A percentile compares a stretch with the other conserved stretches of the same genome.
phyloP scores from a whole-genome alignment of 2,797 vertebrate genomes.

The Halcyon badia region DNA sequence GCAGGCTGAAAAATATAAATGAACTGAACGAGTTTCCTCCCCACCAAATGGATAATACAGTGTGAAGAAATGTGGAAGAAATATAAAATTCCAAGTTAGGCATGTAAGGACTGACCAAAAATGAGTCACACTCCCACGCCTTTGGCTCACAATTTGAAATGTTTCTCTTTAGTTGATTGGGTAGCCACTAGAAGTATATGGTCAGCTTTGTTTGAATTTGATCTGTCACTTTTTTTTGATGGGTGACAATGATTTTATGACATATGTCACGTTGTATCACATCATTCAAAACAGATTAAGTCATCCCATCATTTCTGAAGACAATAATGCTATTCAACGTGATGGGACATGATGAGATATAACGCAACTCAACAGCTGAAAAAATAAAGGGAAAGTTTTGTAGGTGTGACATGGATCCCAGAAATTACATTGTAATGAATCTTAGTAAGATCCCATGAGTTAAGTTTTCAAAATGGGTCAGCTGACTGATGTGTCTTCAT shows the following conservation, averaged over 20 bases:
- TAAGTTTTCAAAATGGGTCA: not conserved
- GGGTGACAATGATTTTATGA: conserved; percentile 67
- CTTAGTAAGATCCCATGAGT: not conserved
- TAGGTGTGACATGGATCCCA: not conserved
- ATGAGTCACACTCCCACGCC: conserved; percentile 43
- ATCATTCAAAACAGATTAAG: conserved; percentile 52
- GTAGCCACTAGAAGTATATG: conserved; percentile 50
- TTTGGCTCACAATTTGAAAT: conserved; percentile 4
- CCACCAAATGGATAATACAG: not conserved
- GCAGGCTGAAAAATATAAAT: not conserved
- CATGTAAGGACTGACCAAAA: conserved; percentile 35
- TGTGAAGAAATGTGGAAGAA: conserved; percentile 50
- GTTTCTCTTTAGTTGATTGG: conserved; percentile 45
- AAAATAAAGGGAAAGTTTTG: not conserved
- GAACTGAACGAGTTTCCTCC: conserved; percentile 6
- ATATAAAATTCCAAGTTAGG: conserved; percentile 1
- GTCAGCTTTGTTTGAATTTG: conserved; percentile 40
- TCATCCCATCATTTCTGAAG: conserved; percentile 52
- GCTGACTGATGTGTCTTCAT: accelerated
- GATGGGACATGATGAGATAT: conserved; percentile 11
- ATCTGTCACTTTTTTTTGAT: conserved; percentile 59
- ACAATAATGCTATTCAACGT: conserved; percentile 19
- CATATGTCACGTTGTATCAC: conserved; percentile 44
- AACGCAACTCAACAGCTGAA: not conserved
- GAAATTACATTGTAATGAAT: not conserved